Base-by-base conservation (phyloP, 2,888 invertebrate species). In the Meiosimyza platycephala region DNA sequence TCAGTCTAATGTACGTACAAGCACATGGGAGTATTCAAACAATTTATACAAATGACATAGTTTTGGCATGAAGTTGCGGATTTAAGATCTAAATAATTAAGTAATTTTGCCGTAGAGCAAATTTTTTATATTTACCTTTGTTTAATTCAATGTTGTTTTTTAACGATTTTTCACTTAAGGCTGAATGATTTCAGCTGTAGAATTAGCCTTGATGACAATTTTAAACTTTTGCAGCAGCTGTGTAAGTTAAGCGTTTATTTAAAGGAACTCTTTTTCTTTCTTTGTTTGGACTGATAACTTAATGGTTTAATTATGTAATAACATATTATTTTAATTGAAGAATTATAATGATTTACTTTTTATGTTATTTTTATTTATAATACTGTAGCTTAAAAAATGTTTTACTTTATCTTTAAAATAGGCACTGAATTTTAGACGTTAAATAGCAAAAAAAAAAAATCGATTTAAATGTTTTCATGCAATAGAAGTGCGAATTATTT, bases 351-450 rank as follows among this genome's bases (percentile, higher is more conserved):
- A 18, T 13, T 51, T 63, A 7, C 11, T 22, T 22, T 22, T 22
- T 2, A 22, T 22, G 22, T 22, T 22, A 22, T 22, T 50, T 28
- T 13, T n/a, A 51, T 22, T 22, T 22, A 11, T 7, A 40, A 59
- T 40, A 16, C 57, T 57, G 22, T 15, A 13, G 13, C 13, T 62
- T 62, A 28, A 64, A 3, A 22, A 22, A 51, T 51, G 13, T 22
- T 28, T 51, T 15, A 50, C 12, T 64, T 64, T 50, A 18, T 64
- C 22, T 13, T 51, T 51, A 7, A 63, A 55, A 13, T 18, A 59
- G 68, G 68, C 68, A 68, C 59, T 68, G 48, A 16, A 60, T 50
- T 22, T 60, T 28, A 28, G 18, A 11, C n/a, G n/a, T 40, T 40
- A 33, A 55, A 18, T 59, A 52, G 18, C 40, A 9, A 65, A 48